These are phyloP conservation scores for Choristoneura rosaceana DNA, from an alignment of 2,888 invertebrate species.

Conservation along the genomic window DNA sequence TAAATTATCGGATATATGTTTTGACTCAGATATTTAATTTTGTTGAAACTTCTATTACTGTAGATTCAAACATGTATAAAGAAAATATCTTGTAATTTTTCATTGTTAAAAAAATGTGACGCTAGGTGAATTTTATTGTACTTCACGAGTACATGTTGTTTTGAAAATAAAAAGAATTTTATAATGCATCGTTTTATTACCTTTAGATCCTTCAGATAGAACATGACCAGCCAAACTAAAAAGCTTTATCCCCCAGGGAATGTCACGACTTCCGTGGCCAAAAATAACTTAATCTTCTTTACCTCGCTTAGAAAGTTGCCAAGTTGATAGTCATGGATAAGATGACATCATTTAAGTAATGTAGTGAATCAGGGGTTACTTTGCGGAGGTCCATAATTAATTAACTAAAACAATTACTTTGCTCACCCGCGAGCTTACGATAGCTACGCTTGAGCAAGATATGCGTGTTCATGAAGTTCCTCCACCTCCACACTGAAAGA, in stretches of 20 bases:
- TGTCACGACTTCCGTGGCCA: not conserved
- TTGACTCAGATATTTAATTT: slow-evolving; percentile 35
- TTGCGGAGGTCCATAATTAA: no score
- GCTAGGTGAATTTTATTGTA: slow-evolving; percentile 76
- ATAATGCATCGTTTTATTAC: slow-evolving; percentile 44
- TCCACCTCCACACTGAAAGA: no score
- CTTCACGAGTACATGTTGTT: slow-evolving; percentile 71
- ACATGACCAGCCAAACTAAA: not conserved
- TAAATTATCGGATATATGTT: slow-evolving; percentile 32
- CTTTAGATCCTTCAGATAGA: not conserved
- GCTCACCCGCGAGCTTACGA: no score
- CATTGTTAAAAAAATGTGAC: slow-evolving; percentile 67
- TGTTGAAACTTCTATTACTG: slow-evolving; percentile 14
- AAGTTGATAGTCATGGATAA: no score
- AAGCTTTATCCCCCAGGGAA: not conserved
- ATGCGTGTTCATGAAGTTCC: no score
- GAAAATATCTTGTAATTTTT: slow-evolving; percentile 64
- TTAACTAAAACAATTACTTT: no score
- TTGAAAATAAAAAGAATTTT: slow-evolving; percentile 71
- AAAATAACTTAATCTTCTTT: not conserved
- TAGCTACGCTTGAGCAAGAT: no score
- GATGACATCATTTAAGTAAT: no score
- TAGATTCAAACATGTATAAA: slow-evolving; percentile 36
- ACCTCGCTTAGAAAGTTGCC: not conserved
- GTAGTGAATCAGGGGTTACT: no score